Evolutionary conservation across 2,113 vertebrate species (phyloP), one percentile per base, ranked within the genome.

Genomic region (Chionodraco myersi): DNA sequence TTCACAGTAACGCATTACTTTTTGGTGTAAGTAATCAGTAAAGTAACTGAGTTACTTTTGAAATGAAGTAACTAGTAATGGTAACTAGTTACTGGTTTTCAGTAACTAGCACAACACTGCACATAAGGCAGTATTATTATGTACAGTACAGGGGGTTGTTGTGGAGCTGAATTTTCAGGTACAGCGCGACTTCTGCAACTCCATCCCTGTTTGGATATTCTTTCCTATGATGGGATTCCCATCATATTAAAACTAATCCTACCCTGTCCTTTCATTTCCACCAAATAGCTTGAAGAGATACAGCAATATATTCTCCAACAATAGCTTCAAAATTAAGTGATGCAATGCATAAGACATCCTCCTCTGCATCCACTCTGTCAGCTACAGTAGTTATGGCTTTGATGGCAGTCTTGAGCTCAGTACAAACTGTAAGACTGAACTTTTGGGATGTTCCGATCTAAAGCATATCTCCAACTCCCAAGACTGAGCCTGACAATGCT

Each of bases 321-420:
- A 60, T 11, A 60, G 16, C 14, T n/a, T 23, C 18, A 73, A 11
- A 41, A 48, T 36, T 41, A 26, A 23, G 23, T 72, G 54, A 78
- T 61, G 69, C 65, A 78, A 59, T 21, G 11, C 74, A 78, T 21
- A n/a, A 61, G 11, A 34, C 6, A 2, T 26, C 26, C 45, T 67
- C 30, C 30, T 53, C 41, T 26, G 10, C 58, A 23, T 34, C 41
- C 30, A 8, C 23, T 30, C 11, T 34, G 13, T 56, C 53, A 44
- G 30, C 36, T 15, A 15, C 60, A 70, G 21, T 65, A 30, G 13
- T 9, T 79, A 4, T 51, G 1, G 11, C 71, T 75, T 58, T 75
- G 77, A 80, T 80, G 44, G 18, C 18, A 52, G 53, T 49, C n/a
- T 68, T 61, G 56, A 73, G 34, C 54, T 51, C n/a, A 44, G 47